A percentile compares a stretch with the other conserved stretches of the same genome.
These are phyloP conservation scores for Eutrigla gurnardus DNA, from an alignment of 2,797 vertebrate species.

Conservation along the genomic window DNA sequence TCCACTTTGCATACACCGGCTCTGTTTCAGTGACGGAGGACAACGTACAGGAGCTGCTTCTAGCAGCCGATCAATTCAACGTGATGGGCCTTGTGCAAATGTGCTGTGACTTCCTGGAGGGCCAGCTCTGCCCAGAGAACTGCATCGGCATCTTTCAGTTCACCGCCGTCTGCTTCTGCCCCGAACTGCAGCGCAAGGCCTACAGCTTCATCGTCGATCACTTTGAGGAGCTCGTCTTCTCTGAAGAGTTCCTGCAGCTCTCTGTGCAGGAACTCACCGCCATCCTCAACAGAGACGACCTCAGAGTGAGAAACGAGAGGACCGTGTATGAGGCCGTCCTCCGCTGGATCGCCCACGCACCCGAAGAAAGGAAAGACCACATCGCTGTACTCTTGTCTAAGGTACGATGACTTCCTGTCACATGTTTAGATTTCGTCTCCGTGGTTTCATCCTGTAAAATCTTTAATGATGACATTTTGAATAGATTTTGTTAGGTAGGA, in stretches of 20 bases:
- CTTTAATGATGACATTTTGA: background rate
- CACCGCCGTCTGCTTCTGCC: constrained; percentile 68
- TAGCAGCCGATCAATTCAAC: constrained; percentile 83
- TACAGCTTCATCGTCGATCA: constrained; percentile 82
- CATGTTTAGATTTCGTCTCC: background rate
- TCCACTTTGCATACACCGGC: constrained; percentile 42
- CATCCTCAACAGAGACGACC: constrained; percentile 84
- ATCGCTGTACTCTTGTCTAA: constrained; percentile 44
- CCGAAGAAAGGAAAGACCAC: constrained; percentile 24
- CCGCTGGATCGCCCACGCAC: constrained; percentile 45
- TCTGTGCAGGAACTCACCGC: constrained; percentile 69
- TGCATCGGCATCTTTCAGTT: constrained; percentile 87
- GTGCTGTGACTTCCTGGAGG: constrained; percentile 83
- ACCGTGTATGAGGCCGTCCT: constrained; percentile 47
- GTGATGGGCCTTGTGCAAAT: constrained; percentile 75
- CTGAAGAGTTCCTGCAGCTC: constrained; percentile 77
- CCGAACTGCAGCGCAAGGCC: constrained; percentile 76
- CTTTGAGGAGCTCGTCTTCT: constrained; percentile 81
- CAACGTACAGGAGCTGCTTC: constrained; percentile 78
- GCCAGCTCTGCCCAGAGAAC: constrained; percentile 81
- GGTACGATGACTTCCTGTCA: constrained; percentile 26
- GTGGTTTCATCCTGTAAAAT: background rate
- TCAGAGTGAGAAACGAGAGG: constrained; percentile 81
- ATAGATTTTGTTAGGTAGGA: too few species aligned
- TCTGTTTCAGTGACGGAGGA: constrained; percentile 53